Conservation (phyloP, 1,140 invertebrate species). For the Telenomus remus region DNA sequence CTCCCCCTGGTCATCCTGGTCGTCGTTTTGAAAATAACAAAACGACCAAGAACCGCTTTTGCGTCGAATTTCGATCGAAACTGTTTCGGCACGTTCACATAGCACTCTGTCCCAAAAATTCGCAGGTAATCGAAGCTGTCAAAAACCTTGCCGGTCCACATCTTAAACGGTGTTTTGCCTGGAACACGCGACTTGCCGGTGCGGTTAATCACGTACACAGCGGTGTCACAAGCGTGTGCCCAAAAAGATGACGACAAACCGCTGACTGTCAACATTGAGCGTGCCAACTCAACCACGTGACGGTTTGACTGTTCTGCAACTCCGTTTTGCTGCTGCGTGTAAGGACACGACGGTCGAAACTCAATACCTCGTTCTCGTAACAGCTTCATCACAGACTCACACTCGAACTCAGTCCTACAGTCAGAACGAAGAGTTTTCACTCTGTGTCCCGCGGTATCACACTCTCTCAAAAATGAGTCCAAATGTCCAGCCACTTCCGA, state of each 20-base stretch:
- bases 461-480: conserved; percentile 15
- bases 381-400: not conserved
- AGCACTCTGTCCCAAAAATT: conserved; percentile 25
- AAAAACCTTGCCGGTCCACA: conserved; percentile 12
- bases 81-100: conserved; percentile 30
- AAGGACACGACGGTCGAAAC: conserved; percentile 13
- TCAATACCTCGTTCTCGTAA: conserved; percentile 8
- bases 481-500: conserved; percentile 20
- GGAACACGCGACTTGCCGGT: conserved; percentile 9
- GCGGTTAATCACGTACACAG: conserved; percentile 23
- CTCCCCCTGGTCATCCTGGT: no score
- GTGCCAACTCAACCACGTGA: conserved; percentile 26
- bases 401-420: conserved; percentile 23
- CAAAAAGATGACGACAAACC: conserved; percentile 15
- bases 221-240: conserved; percentile 23
- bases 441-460: conserved; percentile 14
- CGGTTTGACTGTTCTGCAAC: conserved; percentile 24
- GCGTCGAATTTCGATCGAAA: conserved; percentile 29
- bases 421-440: conserved; percentile 34
- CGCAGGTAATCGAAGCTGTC: conserved; percentile 20
- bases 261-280: conserved; percentile 25
- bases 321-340: conserved; percentile 34
- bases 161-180: conserved; percentile 10
- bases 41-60: conserved; percentile 2
- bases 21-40: conserved; percentile 35